Evolutionary conservation across 1,140 invertebrate species (phyloP).

Genomic region (Saccostrea cuccullata): DNA sequence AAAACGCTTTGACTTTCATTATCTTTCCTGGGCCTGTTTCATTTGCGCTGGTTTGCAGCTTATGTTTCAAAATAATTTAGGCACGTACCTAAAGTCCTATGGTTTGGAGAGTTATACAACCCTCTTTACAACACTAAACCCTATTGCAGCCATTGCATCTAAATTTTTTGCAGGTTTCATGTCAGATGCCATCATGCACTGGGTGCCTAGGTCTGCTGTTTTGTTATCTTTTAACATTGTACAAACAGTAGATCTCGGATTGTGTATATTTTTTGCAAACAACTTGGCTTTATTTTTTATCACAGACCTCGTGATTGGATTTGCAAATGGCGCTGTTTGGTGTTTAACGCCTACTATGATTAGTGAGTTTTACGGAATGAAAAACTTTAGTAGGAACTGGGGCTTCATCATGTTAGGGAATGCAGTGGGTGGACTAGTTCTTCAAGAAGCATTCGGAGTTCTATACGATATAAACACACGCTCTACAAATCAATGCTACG

Average conservation of each 20-base stretch:
- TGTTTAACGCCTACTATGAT: constrained; percentile 72
- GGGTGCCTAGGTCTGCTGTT: constrained; percentile 64
- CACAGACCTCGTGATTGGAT: constrained; percentile 61
- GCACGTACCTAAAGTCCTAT: constrained; percentile 69
- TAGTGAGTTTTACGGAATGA: constrained; percentile 71
- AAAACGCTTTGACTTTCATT: constrained; percentile 66
- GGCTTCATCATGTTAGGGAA: constrained; percentile 69
- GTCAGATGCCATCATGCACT: constrained; percentile 64
- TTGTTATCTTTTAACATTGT: constrained; percentile 61
- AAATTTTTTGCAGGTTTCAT: constrained; percentile 68
- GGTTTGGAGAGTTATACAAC: constrained; percentile 67
- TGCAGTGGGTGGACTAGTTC: constrained; percentile 61
- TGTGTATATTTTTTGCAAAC: constrained; percentile 66
- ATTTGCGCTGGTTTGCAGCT: constrained; percentile 68
- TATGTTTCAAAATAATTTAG: constrained; percentile 69
- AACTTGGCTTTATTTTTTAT: constrained; percentile 60
- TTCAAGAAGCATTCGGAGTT: constrained; percentile 65
- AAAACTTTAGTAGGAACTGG: constrained; percentile 71
- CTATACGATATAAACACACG: constrained; percentile 62
- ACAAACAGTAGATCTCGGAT: constrained; percentile 62
- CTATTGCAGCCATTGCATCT: constrained; percentile 62
- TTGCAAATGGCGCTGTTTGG: constrained; percentile 71
- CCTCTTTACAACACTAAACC: constrained; percentile 65
- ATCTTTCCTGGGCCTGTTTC: constrained; percentile 67
- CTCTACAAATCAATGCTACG: constrained; percentile 61